Evolutionary conservation across 2,888 invertebrate species (phyloP).

Genomic region (Drosophila sordidapex): DNA sequence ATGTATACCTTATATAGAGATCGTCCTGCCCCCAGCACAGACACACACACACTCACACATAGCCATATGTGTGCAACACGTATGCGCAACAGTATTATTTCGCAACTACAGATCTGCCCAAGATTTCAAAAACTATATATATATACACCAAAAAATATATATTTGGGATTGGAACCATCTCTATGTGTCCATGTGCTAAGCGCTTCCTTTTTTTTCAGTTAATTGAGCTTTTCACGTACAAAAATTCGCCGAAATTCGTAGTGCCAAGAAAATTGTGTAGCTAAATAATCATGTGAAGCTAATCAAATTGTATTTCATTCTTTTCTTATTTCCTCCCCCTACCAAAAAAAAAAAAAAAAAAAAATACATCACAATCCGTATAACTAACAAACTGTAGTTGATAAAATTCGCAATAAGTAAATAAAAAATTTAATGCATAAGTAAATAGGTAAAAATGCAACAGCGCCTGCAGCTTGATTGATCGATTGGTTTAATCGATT

Average conservation of each 20-base stretch:
- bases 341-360: slow-evolving; percentile 32
- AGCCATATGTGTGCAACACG: neutral
- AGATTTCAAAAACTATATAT: slow-evolving; percentile 1
- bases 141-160: neutral
- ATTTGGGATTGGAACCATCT: slow-evolving; percentile 38
- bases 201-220: slow-evolving; percentile 51
- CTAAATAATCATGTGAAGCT: slow-evolving; percentile 70
- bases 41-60: neutral
- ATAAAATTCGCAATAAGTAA: slow-evolving; percentile 72
- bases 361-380: slow-evolving; percentile 22
- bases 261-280: slow-evolving; percentile 58
- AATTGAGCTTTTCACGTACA: slow-evolving; percentile 26
- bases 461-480: slow-evolving; percentile 75
- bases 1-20: slow-evolving; percentile 40
- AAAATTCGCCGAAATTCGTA: slow-evolving; percentile 43
- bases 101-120: slow-evolving; percentile 10
- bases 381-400: slow-evolving; percentile 63
- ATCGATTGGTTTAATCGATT: slow-evolving; percentile 63
- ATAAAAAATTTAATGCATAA: slow-evolving; percentile 63
- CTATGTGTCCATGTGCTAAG: slow-evolving; percentile 44
- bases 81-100: slow-evolving; percentile 45
- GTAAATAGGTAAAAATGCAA: slow-evolving; percentile 61
- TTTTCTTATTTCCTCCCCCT: slow-evolving; percentile 68
- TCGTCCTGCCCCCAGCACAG: slow-evolving; percentile 21
- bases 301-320: slow-evolving; percentile 75